Evolutionary conservation across 2,888 invertebrate species (phyloP).

Genomic region (Latheticus oryzae): DNA sequence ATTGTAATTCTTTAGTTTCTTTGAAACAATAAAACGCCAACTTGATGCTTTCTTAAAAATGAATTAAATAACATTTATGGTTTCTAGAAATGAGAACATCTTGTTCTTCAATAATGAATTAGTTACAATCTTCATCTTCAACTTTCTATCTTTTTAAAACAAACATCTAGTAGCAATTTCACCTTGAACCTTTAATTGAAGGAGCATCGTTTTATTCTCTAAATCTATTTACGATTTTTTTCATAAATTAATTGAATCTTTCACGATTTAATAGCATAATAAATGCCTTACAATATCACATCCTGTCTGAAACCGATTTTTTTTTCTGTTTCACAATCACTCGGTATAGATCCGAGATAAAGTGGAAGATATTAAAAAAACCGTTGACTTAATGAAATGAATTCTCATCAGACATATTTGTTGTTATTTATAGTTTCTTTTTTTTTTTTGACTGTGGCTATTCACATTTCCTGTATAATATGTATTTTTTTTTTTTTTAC

Average conservation of each 20-base stretch:
- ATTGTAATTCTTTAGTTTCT: too few relatives aligned
- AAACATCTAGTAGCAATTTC: slow-evolving; percentile 27
- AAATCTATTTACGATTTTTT: slow-evolving; percentile 34
- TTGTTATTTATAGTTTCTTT: slow-evolving; percentile 27
- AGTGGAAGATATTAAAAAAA: slow-evolving; percentile 12
- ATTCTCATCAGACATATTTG: slow-evolving; percentile 32
- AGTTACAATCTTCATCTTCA: too few relatives aligned
- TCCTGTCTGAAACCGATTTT: slow-evolving; percentile 30
- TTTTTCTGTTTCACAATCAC: slow-evolving; percentile 33
- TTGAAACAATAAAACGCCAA: too few relatives aligned
- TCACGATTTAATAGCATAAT: slow-evolving; percentile 38
- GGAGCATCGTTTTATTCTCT: slow-evolving; percentile 33
- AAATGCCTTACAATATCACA: slow-evolving; percentile 36
- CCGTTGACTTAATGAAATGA: slow-evolving; percentile 33
- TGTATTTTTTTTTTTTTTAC: slow-evolving; percentile 9
- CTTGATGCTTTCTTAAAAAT: too few relatives aligned
- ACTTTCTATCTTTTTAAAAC: too few relatives aligned
- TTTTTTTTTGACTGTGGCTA: slow-evolving; percentile 32
- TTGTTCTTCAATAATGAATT: too few relatives aligned
- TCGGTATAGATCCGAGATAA: slow-evolving; percentile 35
- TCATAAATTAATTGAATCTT: slow-evolving; percentile 41
- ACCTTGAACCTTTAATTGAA: slow-evolving; percentile 40
- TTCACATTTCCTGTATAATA: slow-evolving; percentile 33
- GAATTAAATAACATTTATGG: too few relatives aligned
- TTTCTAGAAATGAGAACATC: too few relatives aligned